These are phyloP conservation scores for Pemphredon lugubris DNA, from an alignment of 2,888 invertebrate species.

Conservation along the genomic window DNA sequence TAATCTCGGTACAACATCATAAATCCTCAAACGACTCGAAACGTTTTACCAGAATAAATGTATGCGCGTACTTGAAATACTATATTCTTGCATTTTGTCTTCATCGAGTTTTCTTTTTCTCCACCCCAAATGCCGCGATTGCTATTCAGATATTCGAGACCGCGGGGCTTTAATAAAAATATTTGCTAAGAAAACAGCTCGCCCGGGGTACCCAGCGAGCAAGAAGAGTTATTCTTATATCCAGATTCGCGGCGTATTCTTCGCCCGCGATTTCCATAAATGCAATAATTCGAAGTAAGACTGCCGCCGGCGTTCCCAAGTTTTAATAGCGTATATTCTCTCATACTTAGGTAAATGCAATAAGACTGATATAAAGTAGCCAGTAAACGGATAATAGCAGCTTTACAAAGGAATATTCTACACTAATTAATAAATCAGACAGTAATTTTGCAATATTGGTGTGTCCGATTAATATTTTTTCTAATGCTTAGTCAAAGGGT, in stretches of 20 bases:
- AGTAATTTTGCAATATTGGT: no score
- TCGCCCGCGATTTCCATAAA: conserved; percentile 70
- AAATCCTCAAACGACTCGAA: conserved; percentile 47
- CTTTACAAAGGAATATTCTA: no score
- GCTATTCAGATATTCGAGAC: conserved; percentile 78
- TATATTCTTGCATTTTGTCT: conserved; percentile 41
- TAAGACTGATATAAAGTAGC: conserved; percentile 12
- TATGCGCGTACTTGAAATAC: conserved; percentile 34
- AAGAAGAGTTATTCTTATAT: conserved; percentile 75
- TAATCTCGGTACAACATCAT: no score
- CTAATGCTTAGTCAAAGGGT: no score
- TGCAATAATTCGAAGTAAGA: conserved; percentile 72
- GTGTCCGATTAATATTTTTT: no score
- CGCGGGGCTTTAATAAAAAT: conserved; percentile 75
- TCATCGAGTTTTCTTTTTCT: conserved; percentile 50
- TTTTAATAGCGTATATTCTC: conserved; percentile 32
- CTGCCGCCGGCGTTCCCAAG: conserved; percentile 46
- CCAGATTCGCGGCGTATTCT: conserved; percentile 64
- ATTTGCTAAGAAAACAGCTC: conserved; percentile 77
- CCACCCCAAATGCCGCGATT: conserved; percentile 60
- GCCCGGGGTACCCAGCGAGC: conserved; percentile 41
- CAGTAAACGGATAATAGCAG: no score
- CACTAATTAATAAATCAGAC: no score
- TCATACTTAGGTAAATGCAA: conserved; percentile 5
- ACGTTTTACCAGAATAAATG: conserved; percentile 60